Percentiles rank a stretch among this genome's conserved stretches.
Evolutionary conservation across 2,888 invertebrate species (phyloP).

Genomic region (Drosophila diplacantha): DNA sequence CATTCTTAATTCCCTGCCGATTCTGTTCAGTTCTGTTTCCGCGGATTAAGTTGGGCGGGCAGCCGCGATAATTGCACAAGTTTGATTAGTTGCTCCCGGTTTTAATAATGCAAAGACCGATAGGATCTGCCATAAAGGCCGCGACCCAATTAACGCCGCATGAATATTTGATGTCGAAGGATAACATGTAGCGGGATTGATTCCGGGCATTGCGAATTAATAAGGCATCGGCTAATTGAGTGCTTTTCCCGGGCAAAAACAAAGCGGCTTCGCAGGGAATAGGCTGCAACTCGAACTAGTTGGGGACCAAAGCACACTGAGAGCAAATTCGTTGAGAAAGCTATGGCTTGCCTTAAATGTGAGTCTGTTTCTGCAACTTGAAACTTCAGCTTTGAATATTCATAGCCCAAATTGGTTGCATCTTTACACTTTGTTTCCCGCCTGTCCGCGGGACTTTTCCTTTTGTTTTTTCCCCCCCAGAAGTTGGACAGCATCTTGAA

Average conservation of each 20-base stretch:
- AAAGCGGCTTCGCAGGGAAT: background rate
- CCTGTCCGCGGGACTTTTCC: background rate
- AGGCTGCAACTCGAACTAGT: no score
- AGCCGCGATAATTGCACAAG: constrained; percentile 63
- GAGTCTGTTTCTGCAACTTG: background rate
- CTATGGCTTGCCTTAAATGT: background rate
- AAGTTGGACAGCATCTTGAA: background rate
- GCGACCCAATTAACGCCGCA: constrained; percentile 27
- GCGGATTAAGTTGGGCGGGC: constrained; percentile 57
- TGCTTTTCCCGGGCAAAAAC: background rate
- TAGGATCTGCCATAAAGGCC: constrained; percentile 10
- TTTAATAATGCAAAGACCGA: constrained; percentile 42
- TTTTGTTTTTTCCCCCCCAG: background rate
- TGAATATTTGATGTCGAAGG: constrained; percentile 25
- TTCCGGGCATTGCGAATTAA: constrained; percentile 3
- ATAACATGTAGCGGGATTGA: constrained; percentile 13
- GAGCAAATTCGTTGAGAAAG: no score
- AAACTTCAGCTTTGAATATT: constrained; percentile 3
- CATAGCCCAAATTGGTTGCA: constrained; percentile 2
- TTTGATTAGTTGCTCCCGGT: constrained; percentile 57
- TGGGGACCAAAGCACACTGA: no score
- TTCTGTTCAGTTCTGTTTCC: background rate
- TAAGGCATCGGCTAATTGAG: constrained; percentile 2
- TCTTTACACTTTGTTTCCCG: constrained; percentile 1
- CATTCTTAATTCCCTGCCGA: constrained; percentile 1